Base-by-base conservation (phyloP, 1,140 invertebrate genomes). In the Rhagoletis pomonella region DNA sequence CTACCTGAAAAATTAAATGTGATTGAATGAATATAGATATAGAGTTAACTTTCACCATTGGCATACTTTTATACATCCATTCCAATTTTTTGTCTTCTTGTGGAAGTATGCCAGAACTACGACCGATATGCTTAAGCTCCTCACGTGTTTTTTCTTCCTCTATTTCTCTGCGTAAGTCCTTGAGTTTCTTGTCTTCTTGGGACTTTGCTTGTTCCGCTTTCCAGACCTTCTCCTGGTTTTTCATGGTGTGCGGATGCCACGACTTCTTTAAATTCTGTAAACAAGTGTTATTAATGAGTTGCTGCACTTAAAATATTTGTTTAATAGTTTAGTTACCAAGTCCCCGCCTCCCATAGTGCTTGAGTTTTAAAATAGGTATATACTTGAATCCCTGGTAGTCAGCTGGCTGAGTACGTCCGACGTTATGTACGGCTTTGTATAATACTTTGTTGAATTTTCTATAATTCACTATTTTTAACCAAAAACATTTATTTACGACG, bases 21-120 rank as follows among this genome's bases (percentile, higher is more conserved):
- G 50, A 55, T 55, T 55, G 50, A 29, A 29, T 55, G 10, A 55
- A 10, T 55, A 55, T 10, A 55, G 50, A 7, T 55, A 10, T 10
- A 55, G 5, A 55, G 50, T 2, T 55, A 55, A 55, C 65, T 44
- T 14, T 42, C 67, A 6, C 3, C 17, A 59, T 29, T 4, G 3
- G 86, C 10, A 88, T 90, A 95, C 92, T 95, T 95, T 97, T 97
- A 91, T 98, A 98, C 97, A 98, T 98, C 97, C 98, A 99, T 90
- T 98, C 96, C 67, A 98, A 91, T 88, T 97, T 96, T 47, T 96
- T 94, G 86, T 94, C 94, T 44, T 94, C 94, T 67, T 94, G 94
- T 59, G 94, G 93, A 42, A 94, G 89, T 0, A 95, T 94, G 1
- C 95, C 94, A 88, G 94, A 94, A 10, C 94, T 94, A 91, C 95